phyloP scores from a whole-genome alignment of 2,888 invertebrate genomes.

The Metellina segmentata region DNA sequence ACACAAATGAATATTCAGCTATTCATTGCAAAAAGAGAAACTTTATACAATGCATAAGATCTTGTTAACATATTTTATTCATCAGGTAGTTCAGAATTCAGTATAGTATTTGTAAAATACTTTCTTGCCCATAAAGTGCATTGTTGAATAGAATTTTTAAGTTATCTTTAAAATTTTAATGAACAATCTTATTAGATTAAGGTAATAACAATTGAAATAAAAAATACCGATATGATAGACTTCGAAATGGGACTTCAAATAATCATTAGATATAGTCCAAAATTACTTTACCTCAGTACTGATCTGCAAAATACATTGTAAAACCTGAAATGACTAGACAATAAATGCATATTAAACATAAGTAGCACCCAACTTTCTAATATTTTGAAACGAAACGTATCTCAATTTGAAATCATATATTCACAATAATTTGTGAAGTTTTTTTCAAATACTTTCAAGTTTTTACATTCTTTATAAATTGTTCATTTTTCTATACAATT shows the following conservation, averaged over 20 bases:
- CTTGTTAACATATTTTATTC: too few species aligned
- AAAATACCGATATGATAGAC: not conserved
- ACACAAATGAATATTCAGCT: too few species aligned
- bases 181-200: not conserved
- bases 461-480: conserved; percentile 26
- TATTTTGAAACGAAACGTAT: conserved; percentile 35
- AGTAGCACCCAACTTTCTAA: conserved; percentile 59
- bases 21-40: too few species aligned
- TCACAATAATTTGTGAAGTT: conserved; percentile 33
- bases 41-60: too few species aligned
- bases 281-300: not conserved
- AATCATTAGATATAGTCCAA: not conserved
- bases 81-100: too few species aligned
- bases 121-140: not conserved
- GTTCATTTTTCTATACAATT: conserved; percentile 19
- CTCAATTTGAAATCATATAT: conserved; percentile 33
- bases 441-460: conserved; percentile 13
- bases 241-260: not conserved
- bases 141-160: not conserved
- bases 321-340: conserved; percentile 58
- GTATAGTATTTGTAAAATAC: too few species aligned
- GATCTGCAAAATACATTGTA: not conserved
- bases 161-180: not conserved
- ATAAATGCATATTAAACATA: conserved; percentile 22
- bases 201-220: conserved; percentile 2